Evolutionary conservation across 1,140 invertebrate species (phyloP).

Genomic region (Drosophila hydei): DNA sequence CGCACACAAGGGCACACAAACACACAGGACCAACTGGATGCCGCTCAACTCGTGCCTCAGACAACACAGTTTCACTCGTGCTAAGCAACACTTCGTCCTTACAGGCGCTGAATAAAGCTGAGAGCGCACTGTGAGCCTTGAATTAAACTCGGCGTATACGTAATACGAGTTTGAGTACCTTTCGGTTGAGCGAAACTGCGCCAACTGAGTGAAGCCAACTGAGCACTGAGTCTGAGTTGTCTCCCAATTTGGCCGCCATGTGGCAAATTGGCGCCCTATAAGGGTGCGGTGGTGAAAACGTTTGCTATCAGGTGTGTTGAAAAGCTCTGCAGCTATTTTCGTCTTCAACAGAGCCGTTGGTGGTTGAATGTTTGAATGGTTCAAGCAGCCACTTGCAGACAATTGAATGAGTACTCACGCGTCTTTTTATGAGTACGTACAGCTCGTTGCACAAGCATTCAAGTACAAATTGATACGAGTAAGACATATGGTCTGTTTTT

Average conservation of each 20-base stretch:
- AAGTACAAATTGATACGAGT: conserved; percentile 17
- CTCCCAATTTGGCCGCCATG: conserved; percentile 42
- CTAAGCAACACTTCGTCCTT: conserved; percentile 28
- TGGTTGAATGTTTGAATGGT: conserved; percentile 28
- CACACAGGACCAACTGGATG: conserved; percentile 8
- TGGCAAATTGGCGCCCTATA: conserved; percentile 52
- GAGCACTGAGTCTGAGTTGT: conserved; percentile 3
- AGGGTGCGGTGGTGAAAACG: conserved; percentile 19
- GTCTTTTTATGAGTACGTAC: conserved; percentile 11
- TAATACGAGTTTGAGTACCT: not conserved
- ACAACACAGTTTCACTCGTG: conserved; percentile 62
- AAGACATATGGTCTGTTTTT: conserved; percentile 12
- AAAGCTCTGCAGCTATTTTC: conserved; percentile 22
- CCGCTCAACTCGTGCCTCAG: conserved; percentile 52
- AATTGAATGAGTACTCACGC: conserved; percentile 5
- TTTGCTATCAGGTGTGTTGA: conserved; percentile 40
- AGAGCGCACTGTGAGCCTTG: conserved; percentile 11
- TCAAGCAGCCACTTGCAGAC: conserved; percentile 20
- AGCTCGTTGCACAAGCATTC: conserved; percentile 26
- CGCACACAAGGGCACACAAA: conserved; percentile 19
- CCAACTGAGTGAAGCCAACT: conserved; percentile 30
- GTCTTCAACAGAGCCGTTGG: conserved; percentile 22
- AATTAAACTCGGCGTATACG: conserved; percentile 18
- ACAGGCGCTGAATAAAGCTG: conserved; percentile 45
- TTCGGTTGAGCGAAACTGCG: conserved; percentile 6